Base-by-base conservation (phyloP, 1,140 invertebrate species). In the Tetragnatha versicolor region DNA sequence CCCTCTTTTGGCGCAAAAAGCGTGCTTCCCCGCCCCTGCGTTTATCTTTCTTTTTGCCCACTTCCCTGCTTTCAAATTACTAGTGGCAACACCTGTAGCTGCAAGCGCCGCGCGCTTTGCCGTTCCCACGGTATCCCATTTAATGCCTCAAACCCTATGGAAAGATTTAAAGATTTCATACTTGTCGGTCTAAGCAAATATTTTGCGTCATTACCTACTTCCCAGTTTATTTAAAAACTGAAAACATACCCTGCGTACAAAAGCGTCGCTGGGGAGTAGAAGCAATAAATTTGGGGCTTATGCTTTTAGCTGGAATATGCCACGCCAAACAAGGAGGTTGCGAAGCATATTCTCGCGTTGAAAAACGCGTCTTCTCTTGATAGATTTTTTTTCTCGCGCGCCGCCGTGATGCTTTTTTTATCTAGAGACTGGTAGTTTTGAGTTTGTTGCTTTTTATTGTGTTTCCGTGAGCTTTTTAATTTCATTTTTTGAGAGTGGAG, bases 231-330 rank as follows among this genome's bases (percentile, higher is more conserved):
- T 68, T 68, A 51, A 51, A 51, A 51, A 51, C 25, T 51, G 65
- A 31, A 68, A 51, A 39, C 27, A 51, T 68, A 31, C 9, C 33
- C 27, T 12, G 12, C 9, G 65, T 68, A 68, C 39, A 49, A 68
- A 68, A 47, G n/a, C 20, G 29, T 35, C n/a, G 20, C 17, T 51
- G 25, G 51, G 31, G 55, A n/a, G n/a, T 70, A 35, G 49, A 55
- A 53, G 68, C 27, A 70, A 70, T 70, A 70, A 70, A 70, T 70
- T 70, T 70, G 20, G 47, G 45, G 49, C 68, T 70, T 70, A 37
- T 37, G 49, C 49, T 70, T 70, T 70, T 70, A 70, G 25, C 68
- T 31, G 68, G 55, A 55, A 53, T 53, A 70, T 70, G 31, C 68
- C 33, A 53, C 31, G 47, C 66, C 49, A 70, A 70, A 70, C 49